These are phyloP conservation scores for Trichonephila clavipes DNA, from an alignment of 1,140 invertebrate genomes.

Conservation along the genomic window DNA sequence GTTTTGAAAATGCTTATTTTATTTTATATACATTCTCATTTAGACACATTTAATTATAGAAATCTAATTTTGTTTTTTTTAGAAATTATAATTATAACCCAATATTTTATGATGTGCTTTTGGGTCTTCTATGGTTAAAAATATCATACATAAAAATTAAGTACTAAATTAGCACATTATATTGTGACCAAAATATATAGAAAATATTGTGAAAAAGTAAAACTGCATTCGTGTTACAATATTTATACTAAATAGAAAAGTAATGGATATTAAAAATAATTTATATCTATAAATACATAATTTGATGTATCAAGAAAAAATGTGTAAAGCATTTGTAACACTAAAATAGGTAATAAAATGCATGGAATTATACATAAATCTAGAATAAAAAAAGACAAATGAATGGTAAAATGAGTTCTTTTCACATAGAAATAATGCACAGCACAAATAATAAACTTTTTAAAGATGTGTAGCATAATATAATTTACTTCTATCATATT, in stretches of 20 bases:
- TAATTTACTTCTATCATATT: not conserved
- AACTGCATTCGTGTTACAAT: conserved; percentile 8
- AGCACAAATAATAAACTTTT: not conserved
- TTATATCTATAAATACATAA: not conserved
- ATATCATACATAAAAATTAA: not conserved
- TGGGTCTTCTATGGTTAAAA: not conserved
- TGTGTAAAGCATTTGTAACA: not conserved
- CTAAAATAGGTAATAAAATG: conserved; percentile 7
- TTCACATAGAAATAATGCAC: not conserved
- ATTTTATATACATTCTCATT: not conserved
- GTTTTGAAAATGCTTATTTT: not conserved
- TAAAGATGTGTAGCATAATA: too few relatives aligned
- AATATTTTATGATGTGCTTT: too few relatives aligned
- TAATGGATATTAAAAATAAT: not conserved
- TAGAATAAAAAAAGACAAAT: not conserved
- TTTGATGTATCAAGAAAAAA: not conserved
- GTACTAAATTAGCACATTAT: conserved; percentile 4
- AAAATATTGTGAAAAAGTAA: not conserved
- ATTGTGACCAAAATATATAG: conserved; percentile 32
- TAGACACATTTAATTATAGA: not conserved
- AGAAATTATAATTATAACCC: too few relatives aligned
- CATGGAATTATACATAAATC: conserved; percentile 9
- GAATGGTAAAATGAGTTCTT: not conserved
- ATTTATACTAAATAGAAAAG: not conserved
- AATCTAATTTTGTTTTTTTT: too few relatives aligned